Conservation (phyloP, 2,113 vertebrate species). For the Pteronura brasiliensis region DNA sequence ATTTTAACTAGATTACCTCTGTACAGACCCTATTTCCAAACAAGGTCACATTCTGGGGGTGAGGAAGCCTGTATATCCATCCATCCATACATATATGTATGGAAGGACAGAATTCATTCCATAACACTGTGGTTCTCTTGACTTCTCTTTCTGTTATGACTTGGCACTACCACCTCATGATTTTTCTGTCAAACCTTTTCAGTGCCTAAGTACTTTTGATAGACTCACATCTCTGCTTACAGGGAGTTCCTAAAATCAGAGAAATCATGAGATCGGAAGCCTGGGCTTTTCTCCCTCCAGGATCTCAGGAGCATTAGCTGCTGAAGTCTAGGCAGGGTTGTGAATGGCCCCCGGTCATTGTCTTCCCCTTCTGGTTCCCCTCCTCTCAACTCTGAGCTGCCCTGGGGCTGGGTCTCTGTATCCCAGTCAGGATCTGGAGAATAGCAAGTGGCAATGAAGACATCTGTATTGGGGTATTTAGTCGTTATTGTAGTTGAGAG, state of each 20-base stretch:
- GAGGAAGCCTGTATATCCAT: neutral
- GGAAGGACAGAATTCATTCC: too few relatives aligned
- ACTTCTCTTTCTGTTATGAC: accelerated
- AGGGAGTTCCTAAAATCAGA: neutral
- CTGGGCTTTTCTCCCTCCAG: neutral
- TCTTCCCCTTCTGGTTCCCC: too few relatives aligned
- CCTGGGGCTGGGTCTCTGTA: neutral
- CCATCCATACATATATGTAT: neutral
- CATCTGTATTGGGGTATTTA: too few relatives aligned
- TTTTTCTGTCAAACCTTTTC: neutral
- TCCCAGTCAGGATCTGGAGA: too few relatives aligned
- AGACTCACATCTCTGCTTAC: neutral
- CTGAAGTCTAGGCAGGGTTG: neutral
- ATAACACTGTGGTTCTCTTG: neutral
- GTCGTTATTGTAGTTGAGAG: neutral
- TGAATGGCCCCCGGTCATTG: accelerated
- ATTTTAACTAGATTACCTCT: neutral
- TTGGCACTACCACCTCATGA: neutral
- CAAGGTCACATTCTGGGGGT: neutral
- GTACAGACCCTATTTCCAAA: neutral
- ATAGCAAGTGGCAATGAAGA: accelerated
- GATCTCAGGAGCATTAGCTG: neutral
- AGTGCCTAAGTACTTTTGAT: neutral
- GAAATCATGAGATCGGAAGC: neutral
- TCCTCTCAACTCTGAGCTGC: neutral